Evolutionary conservation across 2,888 invertebrate genomes (phyloP).

Genomic region (Merodon equestris): DNA sequence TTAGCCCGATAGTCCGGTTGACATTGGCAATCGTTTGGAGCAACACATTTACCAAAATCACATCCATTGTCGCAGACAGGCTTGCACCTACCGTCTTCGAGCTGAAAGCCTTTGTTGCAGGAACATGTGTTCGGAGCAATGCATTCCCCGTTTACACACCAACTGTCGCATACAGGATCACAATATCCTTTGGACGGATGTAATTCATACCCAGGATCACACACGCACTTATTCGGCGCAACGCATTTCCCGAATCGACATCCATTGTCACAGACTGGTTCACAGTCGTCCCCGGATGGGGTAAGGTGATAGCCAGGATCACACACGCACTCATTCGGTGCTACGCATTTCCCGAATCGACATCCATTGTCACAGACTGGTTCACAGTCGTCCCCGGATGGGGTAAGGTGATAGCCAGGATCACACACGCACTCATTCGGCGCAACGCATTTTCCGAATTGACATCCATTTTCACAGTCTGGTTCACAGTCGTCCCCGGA

Average conservation of each 20-base stretch:
- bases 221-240: slow-evolving; percentile 77
- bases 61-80: slow-evolving; percentile 72
- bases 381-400: slow-evolving; percentile 15
- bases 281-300: slow-evolving; percentile 13
- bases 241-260: slow-evolving; percentile 74
- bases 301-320: slow-evolving; percentile 19
- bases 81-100: neutral
- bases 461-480: slow-evolving; percentile 75
- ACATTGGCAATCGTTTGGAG: slow-evolving; percentile 58
- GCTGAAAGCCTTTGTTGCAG: slow-evolving; percentile 75
- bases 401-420: slow-evolving; percentile 73
- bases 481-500: slow-evolving; percentile 70
- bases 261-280: slow-evolving; percentile 41
- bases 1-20: slow-evolving; percentile 38
- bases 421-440: slow-evolving; percentile 80
- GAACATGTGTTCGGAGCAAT: slow-evolving; percentile 73
- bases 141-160: slow-evolving; percentile 66
- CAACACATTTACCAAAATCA: slow-evolving; percentile 38
- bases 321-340: slow-evolving; percentile 78
- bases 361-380: slow-evolving; percentile 53
- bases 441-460: slow-evolving; percentile 79
- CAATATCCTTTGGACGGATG: neutral
- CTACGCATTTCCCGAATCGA: slow-evolving; percentile 74
- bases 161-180: slow-evolving; percentile 42
- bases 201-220: slow-evolving; percentile 72